Evolutionary conservation across 2,888 invertebrate species (phyloP).

Genomic region (Tethea ocularis): DNA sequence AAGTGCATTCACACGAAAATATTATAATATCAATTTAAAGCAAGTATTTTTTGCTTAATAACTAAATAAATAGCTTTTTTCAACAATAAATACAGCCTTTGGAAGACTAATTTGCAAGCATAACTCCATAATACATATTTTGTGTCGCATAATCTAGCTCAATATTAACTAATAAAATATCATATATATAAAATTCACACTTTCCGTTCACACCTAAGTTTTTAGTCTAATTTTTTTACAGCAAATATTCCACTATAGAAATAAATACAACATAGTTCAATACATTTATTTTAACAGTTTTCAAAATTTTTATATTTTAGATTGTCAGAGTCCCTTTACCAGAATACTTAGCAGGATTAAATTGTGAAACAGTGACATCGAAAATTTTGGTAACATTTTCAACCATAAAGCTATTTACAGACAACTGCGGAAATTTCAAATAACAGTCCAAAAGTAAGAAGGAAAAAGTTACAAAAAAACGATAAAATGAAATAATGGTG

Average conservation of each 20-base stretch:
- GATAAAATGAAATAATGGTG: too few relatives aligned
- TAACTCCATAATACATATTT: background rate
- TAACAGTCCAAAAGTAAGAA: too few relatives aligned
- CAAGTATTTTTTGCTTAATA: background rate
- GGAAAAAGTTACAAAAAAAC: too few relatives aligned
- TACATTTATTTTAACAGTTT: constrained; percentile 14
- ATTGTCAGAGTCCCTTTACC: background rate
- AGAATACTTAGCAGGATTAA: background rate
- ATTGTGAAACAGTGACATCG: background rate
- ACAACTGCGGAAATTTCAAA: background rate
- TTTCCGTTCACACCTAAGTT: constrained; percentile 19
- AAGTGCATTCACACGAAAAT: background rate
- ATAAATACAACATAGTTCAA: constrained; percentile 29
- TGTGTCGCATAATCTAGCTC: background rate
- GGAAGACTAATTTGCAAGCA: background rate
- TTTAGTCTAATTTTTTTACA: constrained; percentile 27
- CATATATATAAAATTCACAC: constrained; percentile 14
- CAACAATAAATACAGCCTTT: background rate
- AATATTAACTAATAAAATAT: background rate
- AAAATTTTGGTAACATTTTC: background rate
- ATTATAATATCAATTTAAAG: background rate
- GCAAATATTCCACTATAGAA: constrained; percentile 27
- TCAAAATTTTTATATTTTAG: background rate
- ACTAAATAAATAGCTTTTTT: background rate
- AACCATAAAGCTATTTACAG: background rate